A percentile compares a stretch with the other conserved stretches of the same genome.
Evolutionary conservation across 2,113 vertebrate species (phyloP).

Genomic region (Edolisoma coerulescens): DNA sequence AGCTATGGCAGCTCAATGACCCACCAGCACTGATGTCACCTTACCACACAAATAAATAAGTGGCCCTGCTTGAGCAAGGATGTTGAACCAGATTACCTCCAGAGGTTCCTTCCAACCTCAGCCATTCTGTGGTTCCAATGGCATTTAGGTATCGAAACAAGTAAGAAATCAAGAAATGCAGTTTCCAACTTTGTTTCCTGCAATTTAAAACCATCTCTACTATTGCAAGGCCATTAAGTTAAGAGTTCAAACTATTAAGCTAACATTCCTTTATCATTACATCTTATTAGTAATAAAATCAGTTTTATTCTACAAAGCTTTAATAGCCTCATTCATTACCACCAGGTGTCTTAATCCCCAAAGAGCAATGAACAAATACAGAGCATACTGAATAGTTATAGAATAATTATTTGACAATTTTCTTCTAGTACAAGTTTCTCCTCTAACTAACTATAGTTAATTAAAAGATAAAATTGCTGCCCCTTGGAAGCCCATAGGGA

Average conservation of each 20-base stretch:
- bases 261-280: background rate
- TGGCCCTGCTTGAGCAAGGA: background rate
- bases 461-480: background rate
- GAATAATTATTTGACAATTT: background rate
- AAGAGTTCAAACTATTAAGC: background rate
- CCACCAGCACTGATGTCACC: background rate
- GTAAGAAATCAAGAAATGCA: background rate
- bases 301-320: conserved; percentile 6
- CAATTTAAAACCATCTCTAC: background rate
- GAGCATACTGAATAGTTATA: background rate
- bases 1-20: background rate
- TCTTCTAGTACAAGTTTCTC: background rate
- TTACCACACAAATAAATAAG: background rate
- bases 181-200: background rate
- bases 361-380: background rate
- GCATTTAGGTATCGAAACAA: background rate
- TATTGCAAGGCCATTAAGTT: background rate
- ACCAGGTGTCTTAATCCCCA: background rate
- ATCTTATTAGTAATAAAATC: background rate
- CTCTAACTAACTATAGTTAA: background rate
- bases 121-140: background rate
- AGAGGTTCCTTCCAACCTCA: background rate
- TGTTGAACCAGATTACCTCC: background rate
- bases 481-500: background rate
- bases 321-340: background rate